Percentiles rank a stretch among this genome's conserved stretches.
Conservation (phyloP, 2,113 vertebrate genomes). For the Taxidea taxus region DNA sequence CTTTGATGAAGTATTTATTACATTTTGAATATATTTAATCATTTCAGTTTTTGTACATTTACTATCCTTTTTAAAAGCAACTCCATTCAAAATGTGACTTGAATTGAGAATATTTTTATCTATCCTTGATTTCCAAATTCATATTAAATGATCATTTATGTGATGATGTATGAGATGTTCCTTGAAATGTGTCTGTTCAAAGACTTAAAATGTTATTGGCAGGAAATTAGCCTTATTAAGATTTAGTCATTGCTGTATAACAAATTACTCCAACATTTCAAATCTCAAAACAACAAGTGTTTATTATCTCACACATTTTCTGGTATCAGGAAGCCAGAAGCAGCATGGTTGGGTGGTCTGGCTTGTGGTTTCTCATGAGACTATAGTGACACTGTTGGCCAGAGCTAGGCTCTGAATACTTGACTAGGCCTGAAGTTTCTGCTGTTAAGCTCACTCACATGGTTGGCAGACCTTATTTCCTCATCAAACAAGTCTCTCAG, state of each 20-base stretch:
- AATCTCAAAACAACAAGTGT: not conserved
- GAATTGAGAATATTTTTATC: constrained; percentile 53
- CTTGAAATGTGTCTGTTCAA: constrained; percentile 51
- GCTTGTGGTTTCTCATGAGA: not conserved
- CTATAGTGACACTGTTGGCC: not conserved
- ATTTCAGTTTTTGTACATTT: not conserved
- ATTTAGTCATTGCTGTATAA: not conserved
- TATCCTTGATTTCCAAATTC: constrained; percentile 25
- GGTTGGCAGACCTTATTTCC: too few relatives aligned
- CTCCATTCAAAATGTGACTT: constrained; percentile 52
- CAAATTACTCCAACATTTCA: not conserved
- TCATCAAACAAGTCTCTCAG: fast-evolving
- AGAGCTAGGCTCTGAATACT: not conserved
- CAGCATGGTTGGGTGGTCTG: not conserved
- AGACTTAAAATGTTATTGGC: constrained; percentile 34
- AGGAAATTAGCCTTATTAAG: constrained; percentile 39
- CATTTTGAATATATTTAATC: not conserved
- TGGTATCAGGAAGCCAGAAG: not conserved
- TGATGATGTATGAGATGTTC: constrained; percentile 39
- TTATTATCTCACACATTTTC: not conserved
- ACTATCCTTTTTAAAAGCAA: constrained; percentile 43
- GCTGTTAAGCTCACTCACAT: fast-evolving
- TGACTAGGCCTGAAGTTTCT: not conserved
- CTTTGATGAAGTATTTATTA: not conserved
- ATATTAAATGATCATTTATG: constrained; percentile 44